phyloP scores from a whole-genome alignment of 2,888 invertebrate genomes.

The Caenorhabditis drosophilae region DNA sequence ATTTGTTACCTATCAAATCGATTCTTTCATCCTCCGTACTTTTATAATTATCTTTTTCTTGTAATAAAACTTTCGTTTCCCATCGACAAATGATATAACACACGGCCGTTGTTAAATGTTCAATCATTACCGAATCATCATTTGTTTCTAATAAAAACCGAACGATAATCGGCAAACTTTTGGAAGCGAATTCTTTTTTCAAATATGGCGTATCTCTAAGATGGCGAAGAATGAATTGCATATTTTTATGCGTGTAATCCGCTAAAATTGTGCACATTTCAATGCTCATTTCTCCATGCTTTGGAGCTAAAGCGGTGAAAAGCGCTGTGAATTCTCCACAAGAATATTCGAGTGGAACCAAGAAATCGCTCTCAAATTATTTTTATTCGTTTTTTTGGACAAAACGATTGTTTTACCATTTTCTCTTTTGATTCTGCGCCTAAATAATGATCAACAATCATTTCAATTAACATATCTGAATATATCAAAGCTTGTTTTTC shows the following conservation, averaged over 20 bases:
- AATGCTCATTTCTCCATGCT: slow-evolving; percentile 13
- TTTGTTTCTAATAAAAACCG: background rate
- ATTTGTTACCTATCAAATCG: no score
- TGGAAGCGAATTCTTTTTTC: slow-evolving; percentile 32
- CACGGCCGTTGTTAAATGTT: background rate
- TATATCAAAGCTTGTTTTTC: slow-evolving; percentile 9
- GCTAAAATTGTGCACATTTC: slow-evolving; percentile 11
- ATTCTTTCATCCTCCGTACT: no score
- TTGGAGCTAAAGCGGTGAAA: slow-evolving; percentile 41
- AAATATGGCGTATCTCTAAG: slow-evolving; percentile 35
- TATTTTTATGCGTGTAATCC: slow-evolving; percentile 17
- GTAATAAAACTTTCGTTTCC: no score
- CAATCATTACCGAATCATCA: background rate
- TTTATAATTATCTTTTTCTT: no score
- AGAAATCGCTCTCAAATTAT: slow-evolving; percentile 37
- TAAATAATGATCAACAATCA: slow-evolving; percentile 46
- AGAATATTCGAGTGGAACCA: slow-evolving; percentile 28
- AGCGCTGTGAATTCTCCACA: slow-evolving; percentile 45
- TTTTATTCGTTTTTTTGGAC: no score
- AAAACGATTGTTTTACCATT: slow-evolving; percentile 29
- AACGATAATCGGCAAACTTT: slow-evolving; percentile 6
- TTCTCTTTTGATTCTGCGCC: slow-evolving; percentile 1
- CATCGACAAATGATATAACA: no score
- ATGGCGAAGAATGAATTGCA: slow-evolving; percentile 29
- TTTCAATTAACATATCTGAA: slow-evolving; percentile 35